Evolutionary conservation across 2,797 vertebrate species (phyloP), one percentile per base, ranked within the genome.

Genomic region (Eulemur coronatus): DNA sequence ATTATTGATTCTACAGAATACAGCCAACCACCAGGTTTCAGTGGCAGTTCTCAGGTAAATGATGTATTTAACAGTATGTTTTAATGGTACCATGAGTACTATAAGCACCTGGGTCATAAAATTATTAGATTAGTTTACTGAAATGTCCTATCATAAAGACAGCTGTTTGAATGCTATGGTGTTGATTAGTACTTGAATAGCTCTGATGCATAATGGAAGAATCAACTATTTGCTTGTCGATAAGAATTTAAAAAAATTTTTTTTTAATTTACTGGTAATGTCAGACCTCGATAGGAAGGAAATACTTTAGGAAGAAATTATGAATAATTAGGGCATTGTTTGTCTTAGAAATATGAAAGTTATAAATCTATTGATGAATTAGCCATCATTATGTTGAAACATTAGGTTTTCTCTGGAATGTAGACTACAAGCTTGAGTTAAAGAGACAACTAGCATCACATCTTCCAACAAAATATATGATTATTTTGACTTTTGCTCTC

Each of bases 1-100:
- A 99, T 99, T 98, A 99, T 99, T 92, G 99, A 99, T 95, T 98
- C 99, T 26, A 98, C 99, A 81, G 99, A 99, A 97, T 99, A 99
- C 97, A 99, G 97, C 97, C 99, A 99, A 76, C 99, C 99, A 97
- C 99, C 99, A 94, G 99, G 99, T 96, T 99, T 99, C 98, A 99
- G 99, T 97, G 99, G 99, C 97, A 99, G 98, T 93, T 99, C 99
- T 93, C 99, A 99, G 99, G 99, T 99, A 98, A 98, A 67, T 59
- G 65, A 93, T 80, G 2, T 0, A 15, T 43, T 35, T 92, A 72
- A 95, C 52, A 97, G 26, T 92, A 65, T 86, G 48, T 90, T 95
- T 95, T 79, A 24, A 35, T 72, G 79, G 35, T 67, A 33, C 33
- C 75, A 11, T 76, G 18, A 70, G 7, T 82, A 78, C 10, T 82